These are phyloP conservation scores for Sycophila texana DNA, from an alignment of 2,888 invertebrate genomes.

Conservation along the genomic window DNA sequence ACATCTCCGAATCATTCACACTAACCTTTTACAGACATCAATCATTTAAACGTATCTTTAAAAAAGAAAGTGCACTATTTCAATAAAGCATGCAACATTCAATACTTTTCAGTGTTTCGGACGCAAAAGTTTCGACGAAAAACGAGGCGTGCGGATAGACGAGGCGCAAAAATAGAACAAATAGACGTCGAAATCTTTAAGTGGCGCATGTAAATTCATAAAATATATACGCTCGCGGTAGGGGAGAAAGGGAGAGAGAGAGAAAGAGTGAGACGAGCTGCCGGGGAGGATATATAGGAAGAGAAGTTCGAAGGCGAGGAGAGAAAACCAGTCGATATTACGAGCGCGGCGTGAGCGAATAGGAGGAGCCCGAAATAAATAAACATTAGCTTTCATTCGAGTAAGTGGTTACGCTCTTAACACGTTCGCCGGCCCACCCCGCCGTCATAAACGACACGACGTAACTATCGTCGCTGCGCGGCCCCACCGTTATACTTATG, in stretches of 20 bases:
- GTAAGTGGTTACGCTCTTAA: constrained; percentile 32
- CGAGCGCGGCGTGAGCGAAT: constrained; percentile 11
- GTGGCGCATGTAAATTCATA: constrained; percentile 31
- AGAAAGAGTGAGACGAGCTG: too few species aligned
- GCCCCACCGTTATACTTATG: neutral
- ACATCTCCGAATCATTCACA: too few species aligned
- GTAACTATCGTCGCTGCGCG: neutral
- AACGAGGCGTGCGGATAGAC: neutral
- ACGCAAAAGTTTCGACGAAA: too few species aligned
- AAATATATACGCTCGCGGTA: neutral
- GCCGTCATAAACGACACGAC: constrained; percentile 21
- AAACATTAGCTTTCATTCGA: constrained; percentile 7
- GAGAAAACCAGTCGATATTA: constrained; percentile 29
- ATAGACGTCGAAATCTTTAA: neutral
- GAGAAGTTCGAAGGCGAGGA: neutral
- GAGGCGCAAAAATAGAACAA: constrained; percentile 11
- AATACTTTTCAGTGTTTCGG: too few species aligned
- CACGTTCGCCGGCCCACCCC: neutral
- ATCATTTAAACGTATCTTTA: too few species aligned
- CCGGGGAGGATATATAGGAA: neutral
- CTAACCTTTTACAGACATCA: too few species aligned
- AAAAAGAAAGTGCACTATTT: too few species aligned
- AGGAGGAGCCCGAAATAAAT: constrained; percentile 38
- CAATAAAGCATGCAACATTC: too few species aligned
- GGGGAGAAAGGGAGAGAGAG: too few species aligned